Base-by-base conservation (phyloP, 2,888 invertebrate species). In the Scaptomyza cyrtandrae region DNA sequence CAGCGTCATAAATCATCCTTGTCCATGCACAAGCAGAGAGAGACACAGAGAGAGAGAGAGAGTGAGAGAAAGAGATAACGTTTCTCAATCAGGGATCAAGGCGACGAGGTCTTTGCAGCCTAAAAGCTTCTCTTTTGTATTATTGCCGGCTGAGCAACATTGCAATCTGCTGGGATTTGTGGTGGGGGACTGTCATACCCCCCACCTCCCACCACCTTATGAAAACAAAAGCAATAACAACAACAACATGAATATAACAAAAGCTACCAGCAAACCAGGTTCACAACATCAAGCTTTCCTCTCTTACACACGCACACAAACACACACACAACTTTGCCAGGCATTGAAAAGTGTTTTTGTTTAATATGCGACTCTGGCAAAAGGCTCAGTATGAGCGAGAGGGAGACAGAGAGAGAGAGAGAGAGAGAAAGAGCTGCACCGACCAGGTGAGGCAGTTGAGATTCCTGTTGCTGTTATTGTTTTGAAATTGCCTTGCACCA, bases 1-100 rank as follows among this genome's bases (percentile, higher is more conserved):
- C 80, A 75, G 82, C 72, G 69, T 70, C 87, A 86, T 83, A 83
- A 83, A 83, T 83, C 82, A 86, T 83, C 68, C 68, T 63, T 58
- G 66, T 63, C 63, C 60, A 60, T 65, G 62, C 61, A 56, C 4
- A 24, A 1, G 9, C 10, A 52, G n/a, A 62, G 24, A 19, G 41
- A 46, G 24, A 7, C 27, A 54, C 10, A 67, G 27, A 41, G 11
- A 14, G 31, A 11, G 9, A 39, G 50, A n/a, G 27, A 35, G 7
- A 14, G 60, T 52, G 6, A 41, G 2, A 16, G 50, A 55, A 9
- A 45, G 3, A 24, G 50, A 37, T 31, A 72, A 43, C 71, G 60
- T 58, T 70, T 55, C 69, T 69, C 71, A 71, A 71, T 73, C 61
- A 66, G 43, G 55, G 37, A 58, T 63, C 58, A 63, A 58, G 63